Conservation (phyloP, 1,140 invertebrate genomes). For the Dolichoris vasculosae region DNA sequence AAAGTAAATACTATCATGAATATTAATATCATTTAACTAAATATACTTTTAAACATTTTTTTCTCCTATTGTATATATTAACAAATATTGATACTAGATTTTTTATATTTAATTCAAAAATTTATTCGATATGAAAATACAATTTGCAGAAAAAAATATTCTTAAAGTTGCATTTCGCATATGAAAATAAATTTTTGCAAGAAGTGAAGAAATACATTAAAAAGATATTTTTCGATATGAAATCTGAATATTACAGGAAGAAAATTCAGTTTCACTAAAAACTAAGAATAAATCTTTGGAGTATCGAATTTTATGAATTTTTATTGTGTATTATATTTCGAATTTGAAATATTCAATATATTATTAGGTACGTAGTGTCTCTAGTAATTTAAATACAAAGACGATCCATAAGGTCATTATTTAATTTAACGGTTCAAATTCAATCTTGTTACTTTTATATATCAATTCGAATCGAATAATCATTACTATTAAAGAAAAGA, state of each 20-base stretch:
- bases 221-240: not conserved
- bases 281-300: not conserved
- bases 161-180: too few species aligned
- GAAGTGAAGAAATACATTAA: not conserved
- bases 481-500: too few species aligned
- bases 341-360: not conserved
- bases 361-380: not conserved
- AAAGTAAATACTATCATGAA: too few species aligned
- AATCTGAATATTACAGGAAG: not conserved
- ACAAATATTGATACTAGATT: not conserved
- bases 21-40: too few species aligned
- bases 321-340: not conserved
- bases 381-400: too few species aligned
- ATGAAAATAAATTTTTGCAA: not conserved
- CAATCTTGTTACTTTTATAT: too few species aligned
- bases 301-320: not conserved
- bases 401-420: not conserved
- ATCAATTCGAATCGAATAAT: too few species aligned
- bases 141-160: too few species aligned
- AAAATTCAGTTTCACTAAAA: not conserved
- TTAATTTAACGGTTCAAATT: too few species aligned
- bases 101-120: not conserved
- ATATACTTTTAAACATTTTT: too few species aligned
- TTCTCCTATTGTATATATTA: too few species aligned
- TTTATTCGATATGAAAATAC: not conserved